Base-by-base conservation (phyloP, 92 coral and sea anemone genomes). In the Parazoanthus swiftii region DNA sequence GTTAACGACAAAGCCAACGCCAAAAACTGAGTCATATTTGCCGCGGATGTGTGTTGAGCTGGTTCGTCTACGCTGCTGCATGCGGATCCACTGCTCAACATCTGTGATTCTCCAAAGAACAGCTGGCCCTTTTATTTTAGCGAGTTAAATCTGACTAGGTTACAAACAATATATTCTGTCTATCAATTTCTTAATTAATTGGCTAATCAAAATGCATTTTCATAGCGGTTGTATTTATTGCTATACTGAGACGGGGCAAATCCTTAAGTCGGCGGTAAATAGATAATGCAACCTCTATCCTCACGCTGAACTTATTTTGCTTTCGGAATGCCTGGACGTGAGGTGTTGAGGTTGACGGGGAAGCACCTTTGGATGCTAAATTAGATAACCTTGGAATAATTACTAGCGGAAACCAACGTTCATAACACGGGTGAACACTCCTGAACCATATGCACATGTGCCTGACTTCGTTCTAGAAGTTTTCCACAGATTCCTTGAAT, bases 141-240 rank as follows among this genome's bases (percentile, higher is more conserved):
- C 50, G 39, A 42, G 78, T 2, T 9, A 21, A 39, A 39, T 18
- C 48, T 37, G 80, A 37, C 48, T 76, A 76, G n/a, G 35, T 76
- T 63, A 76, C 46, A 76, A 38, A 36, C 51, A 74, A 14, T 3
- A 76, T 15, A 76, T 42, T 76, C 80, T 7, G 80, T 76, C 43
- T 76, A 38, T 39, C 80, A 76, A 38, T 76, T 76, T 44, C 51
- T 37, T 39, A 76, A 76, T 76, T 76, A 76, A 39, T 76, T 8
- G 23, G 1, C 39, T 38, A 29, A 23, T 76, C 80, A 76, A 76
- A 39, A 76, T 39, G 51, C 29, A 39, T n/a, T 76, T 44, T 5
- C 3, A 39, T 3, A 39, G n/a, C 15, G 25, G 48, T 8, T 5
- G 51, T 76, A 6, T 76, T 18, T 39, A 76, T 5, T 8, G 13